Conservation (phyloP, 1,140 invertebrate species). For the Anagrus nilaparvatae region DNA sequence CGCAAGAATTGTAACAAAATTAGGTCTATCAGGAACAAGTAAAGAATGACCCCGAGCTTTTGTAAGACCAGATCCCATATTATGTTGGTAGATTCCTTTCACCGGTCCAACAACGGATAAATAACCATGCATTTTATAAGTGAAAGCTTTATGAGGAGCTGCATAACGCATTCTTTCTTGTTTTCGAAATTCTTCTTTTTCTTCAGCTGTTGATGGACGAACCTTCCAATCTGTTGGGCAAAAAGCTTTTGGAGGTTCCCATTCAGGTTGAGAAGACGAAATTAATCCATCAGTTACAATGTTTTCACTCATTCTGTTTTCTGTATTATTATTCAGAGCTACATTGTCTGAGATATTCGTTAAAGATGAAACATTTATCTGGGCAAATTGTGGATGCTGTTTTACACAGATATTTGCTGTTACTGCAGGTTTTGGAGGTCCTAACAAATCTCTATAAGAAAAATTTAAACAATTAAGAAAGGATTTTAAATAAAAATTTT, state of each 20-base stretch:
- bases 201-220: slow-evolving; percentile 61
- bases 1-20: slow-evolving; percentile 84
- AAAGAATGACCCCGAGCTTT: slow-evolving; percentile 76
- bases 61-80: slow-evolving; percentile 41
- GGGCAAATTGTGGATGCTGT: no score
- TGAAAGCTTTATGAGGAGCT: slow-evolving; percentile 77
- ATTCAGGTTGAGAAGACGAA: slow-evolving; percentile 27
- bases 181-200: slow-evolving; percentile 66
- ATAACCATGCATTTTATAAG: slow-evolving; percentile 74
- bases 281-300: slow-evolving; percentile 8
- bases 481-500: neutral
- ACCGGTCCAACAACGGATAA: slow-evolving; percentile 83
- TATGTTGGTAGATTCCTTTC: slow-evolving; percentile 73
- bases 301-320: slow-evolving; percentile 17
- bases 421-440: slow-evolving; percentile 18
- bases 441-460: slow-evolving; percentile 29
- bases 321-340: slow-evolving; percentile 11
- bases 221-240: slow-evolving; percentile 72
- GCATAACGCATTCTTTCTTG: slow-evolving; percentile 67
- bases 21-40: slow-evolving; percentile 71
- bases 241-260: slow-evolving; percentile 50
- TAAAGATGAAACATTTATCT: slow-evolving; percentile 7
- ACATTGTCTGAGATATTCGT: slow-evolving; percentile 11
- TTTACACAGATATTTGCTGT: no score
- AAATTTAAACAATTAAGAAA: slow-evolving; percentile 5